Base-by-base conservation (phyloP, 2,113 vertebrate genomes). In the Irena cyanogastra region DNA sequence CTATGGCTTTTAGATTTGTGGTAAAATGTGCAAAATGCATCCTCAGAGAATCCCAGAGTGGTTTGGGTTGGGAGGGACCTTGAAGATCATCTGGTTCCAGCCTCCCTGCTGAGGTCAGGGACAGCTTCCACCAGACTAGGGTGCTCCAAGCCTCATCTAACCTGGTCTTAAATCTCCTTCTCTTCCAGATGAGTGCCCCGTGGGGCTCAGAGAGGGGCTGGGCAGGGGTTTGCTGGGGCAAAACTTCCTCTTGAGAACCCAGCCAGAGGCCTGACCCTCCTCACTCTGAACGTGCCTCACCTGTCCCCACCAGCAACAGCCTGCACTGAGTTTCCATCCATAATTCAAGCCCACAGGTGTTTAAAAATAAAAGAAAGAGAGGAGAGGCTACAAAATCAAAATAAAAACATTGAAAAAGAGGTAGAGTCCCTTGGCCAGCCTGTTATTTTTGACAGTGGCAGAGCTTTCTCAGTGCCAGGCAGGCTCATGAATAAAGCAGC, bases 401-500 rank as follows among this genome's bases (percentile, higher is more conserved):
- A 44, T 16, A 42, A 65, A 28, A 83, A 24, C 84, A 39, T 47
- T 24, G n/a, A 53, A 71, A 66, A 27, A 31, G 13, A 44, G 37
- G 22, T 7, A 54, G 37, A 64, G 41, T 53, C 50, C 52, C 59
- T 94, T 39, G 76, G 76, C 87, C 71, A 82, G 57, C 11, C 63
- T 68, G 72, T 77, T 79, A 13, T 87, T 95, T 88, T 18, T 84
- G 80, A 47, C 20, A 41, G 77, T 60, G 85, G 56, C 87, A 90
- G 89, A 95, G 83, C 76, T 77, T 60, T 82, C 31, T 5, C 50
- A 14, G 85, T 17, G 65, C 78, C 63, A 66, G 86, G 47, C 71
- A 56, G 78, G 45, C 83, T 96, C 90, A 89, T 95, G 94, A 92
- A 95, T 96, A 89, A 92, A 57, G 90, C 83, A 95, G 54, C 81